These are phyloP conservation scores for Coendou prehensilis DNA, from an alignment of 2,797 vertebrate species.

Conservation along the genomic window DNA sequence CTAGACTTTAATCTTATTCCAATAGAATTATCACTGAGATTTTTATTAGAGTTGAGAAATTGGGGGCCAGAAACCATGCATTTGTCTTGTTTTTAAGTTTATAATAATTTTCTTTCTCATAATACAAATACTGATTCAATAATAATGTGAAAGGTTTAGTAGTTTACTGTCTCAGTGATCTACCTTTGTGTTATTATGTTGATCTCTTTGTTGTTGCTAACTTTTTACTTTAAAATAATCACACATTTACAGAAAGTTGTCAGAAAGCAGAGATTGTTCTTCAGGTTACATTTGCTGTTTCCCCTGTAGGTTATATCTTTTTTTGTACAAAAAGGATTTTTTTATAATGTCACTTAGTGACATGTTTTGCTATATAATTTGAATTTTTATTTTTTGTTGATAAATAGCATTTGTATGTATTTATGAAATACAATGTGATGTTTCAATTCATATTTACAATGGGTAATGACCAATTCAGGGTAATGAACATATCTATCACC, in stretches of 20 bases:
- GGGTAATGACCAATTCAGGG: not conserved
- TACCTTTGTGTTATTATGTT: not conserved
- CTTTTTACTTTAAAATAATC: conserved; percentile 19
- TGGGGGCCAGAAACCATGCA: not conserved
- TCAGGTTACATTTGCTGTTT: not conserved
- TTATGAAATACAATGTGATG: no score
- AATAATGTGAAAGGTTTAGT: not conserved
- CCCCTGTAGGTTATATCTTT: not conserved
- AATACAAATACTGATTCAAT: not conserved
- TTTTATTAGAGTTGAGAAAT: not conserved
- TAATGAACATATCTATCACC: not conserved
- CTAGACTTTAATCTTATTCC: not conserved
- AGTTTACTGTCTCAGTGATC: not conserved
- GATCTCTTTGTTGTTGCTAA: not conserved
- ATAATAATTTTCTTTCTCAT: not conserved
- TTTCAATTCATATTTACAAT: not conserved
- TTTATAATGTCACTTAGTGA: not conserved
- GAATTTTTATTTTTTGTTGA: not conserved
- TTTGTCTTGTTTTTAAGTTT: conserved; percentile 11
- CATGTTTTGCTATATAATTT: not conserved
- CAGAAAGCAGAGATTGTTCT: not conserved
- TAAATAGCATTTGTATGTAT: not conserved
- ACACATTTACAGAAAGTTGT: not conserved
- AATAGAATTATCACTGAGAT: not conserved
- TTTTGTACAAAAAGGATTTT: not conserved